Base-by-base conservation (phyloP, 2,113 vertebrate species). In the Dasyornis broadbenti region DNA sequence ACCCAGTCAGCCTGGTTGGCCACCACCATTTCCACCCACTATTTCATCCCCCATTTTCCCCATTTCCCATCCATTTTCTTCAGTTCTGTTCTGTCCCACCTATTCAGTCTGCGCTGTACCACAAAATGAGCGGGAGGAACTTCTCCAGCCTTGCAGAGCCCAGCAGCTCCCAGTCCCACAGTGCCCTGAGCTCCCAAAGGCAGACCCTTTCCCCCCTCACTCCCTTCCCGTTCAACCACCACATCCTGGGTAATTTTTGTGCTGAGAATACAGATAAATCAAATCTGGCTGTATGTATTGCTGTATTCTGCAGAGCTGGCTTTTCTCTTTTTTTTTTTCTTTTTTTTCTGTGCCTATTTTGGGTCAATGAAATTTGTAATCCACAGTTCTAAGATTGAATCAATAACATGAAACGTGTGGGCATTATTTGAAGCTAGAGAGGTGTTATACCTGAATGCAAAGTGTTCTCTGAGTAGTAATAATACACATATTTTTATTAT, bases 151-250 rank as follows among this genome's bases (percentile, higher is more conserved):
- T 49, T 1, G 1, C 24, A 39, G 28, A 80, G 21, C 18, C 44
- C 26, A 40, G n/a, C 56, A 53, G 49, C 61, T 64, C 40, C 56
- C 63, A 39, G 13, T 70, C 33, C 68, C n/a, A 30, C 42, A 52
- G 37, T 10, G n/a, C n/a, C 59, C 35, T 39, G 14, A 42, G 13
- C 31, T 52, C 27, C n/a, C 39, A 47, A 35, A 63, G 26, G 18
- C n/a, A 57, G 6, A 64, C 4, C 26, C 19, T 57, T 59, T 37
- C 9, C 63, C 18, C 27, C 39, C 9, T 63, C 24, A 15, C 24
- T 0, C 0, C 39, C 31, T 47, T 49, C 49, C 57, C n/a, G 40
- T 26, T 63, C 31, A 21, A 33, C 7, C 22, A 40, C 18, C 2
- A 2, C 30, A 28, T 84, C 49, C 60, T 35, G 9, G 26, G 16